A percentile compares a stretch with the other conserved stretches of the same genome.
phyloP scores from a whole-genome alignment of 2,797 vertebrate species.

The Trematomus bernacchii region DNA sequence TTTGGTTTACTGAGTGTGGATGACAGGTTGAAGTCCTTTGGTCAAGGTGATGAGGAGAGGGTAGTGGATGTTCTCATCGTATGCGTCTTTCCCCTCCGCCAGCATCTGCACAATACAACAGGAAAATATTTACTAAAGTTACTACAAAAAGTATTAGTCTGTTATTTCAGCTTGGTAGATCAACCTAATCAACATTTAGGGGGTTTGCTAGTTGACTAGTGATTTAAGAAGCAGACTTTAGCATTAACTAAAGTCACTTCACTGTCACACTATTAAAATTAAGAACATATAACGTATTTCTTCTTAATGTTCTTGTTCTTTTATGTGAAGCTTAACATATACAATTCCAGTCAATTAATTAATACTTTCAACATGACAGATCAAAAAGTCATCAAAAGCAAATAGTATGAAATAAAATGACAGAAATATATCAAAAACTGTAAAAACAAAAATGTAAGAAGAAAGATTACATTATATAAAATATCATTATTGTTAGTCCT shows the following conservation, averaged over 20 bases:
- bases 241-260: not conserved
- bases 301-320: not conserved
- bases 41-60: conserved; percentile 93
- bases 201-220: not conserved
- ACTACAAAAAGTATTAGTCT: not conserved
- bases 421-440: not conserved
- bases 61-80: conserved; percentile 97
- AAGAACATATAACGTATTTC: not conserved
- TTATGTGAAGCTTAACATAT: not conserved
- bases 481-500: too few relatives aligned
- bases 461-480: too few relatives aligned
- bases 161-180: not conserved
- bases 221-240: not conserved
- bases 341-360: conserved; percentile 3
- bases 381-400: not conserved
- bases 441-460: not conserved
- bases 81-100: conserved; percentile 89
- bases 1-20: conserved; percentile 66
- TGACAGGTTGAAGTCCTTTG: conserved; percentile 77
- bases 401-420: too few relatives aligned
- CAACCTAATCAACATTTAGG: not conserved
- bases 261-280: not conserved
- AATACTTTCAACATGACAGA: not conserved
- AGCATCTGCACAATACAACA: conserved; percentile 87
- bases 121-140: conserved; percentile 3